Base-by-base conservation (phyloP, 2,888 invertebrate species). In the Nudaria mundana region DNA sequence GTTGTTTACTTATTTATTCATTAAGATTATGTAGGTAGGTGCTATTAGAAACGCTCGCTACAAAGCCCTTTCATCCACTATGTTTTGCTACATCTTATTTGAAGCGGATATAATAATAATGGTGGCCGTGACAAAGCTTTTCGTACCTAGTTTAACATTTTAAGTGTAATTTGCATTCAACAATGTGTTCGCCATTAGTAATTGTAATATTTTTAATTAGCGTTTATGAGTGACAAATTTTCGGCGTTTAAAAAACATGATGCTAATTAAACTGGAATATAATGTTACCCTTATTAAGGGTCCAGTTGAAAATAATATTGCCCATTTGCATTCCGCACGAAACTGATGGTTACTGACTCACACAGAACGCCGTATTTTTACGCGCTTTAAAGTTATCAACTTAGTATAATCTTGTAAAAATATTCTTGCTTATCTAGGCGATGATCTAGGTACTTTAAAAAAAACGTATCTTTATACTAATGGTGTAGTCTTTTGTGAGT, bases 1-100 rank as follows among this genome's bases (percentile, higher is more conserved):
- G 68, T 63, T 81, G 81, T 83, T 80, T 81, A 66, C 78, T 67
- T 71, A 70, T 71, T 70, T 71, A 76, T 74, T 79, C 76, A 80
- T 80, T 81, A 76, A 74, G 73, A 76, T 76, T 74, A 66, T 46
- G 53, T 48, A 54, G 63, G 60, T 56, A 26, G 40, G 32, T 40
- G 68, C 64, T 62, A 59, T 61, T 63, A 59, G 52, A 64, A 67
- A 64, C 63, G 71, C 61, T 63, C 56, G 53, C 46, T 56, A 48
- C 48, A 48, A 52, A 62, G 57, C 61, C 65, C 56, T 68, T 70
- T 63, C 46, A 53, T 50, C 44, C 37, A 40, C 48, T 54, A 49
- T 50, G 53, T 63, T 63, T 55, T 49, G 53, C 44, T 5, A 48
- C 45, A 53, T 52, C 49, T 59, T 63, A 59, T 59, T 66, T 47